Base-by-base conservation (phyloP, 1,140 invertebrate genomes). In the Scylla paramamosain region DNA sequence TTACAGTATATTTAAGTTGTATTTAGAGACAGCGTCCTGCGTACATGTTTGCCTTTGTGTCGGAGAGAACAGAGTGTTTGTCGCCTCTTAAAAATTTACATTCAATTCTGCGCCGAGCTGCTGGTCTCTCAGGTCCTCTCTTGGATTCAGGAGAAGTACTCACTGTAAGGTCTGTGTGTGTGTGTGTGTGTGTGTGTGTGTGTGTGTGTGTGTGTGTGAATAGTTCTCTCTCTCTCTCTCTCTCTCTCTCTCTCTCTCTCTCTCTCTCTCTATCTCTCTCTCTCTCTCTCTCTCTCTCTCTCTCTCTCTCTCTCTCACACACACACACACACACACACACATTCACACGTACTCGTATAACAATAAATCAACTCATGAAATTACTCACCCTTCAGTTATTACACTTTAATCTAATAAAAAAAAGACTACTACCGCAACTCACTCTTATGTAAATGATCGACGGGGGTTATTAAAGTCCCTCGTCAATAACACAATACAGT, bases 1-100 rank as follows among this genome's bases (percentile, higher is more conserved):
- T 77, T 77, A 77, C 67, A n/a, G 67, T 77, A 25, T 77, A 20
- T 59, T 12, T 12, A 59, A 59, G 52, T 59, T 59, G 52, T 59
- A 77, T 77, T 77, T 77, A 77, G 67, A 6, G 25, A 25, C 7
- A 25, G n/a, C 67, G 67, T 77, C 67, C 67, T n/a, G 25, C 20
- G 67, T 77, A 77, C 67, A 77, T 77, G 67, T 77, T 77, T 77
- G 67, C 67, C 67, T 77, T 6, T 77, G 67, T 77, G 67, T n/a
- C 67, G 67, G 67, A n/a, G 67, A 25, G 67, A 59, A 59, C 67
- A 25, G 67, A 77, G 67, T 77, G 67, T 77, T 77, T 77, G 67
- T n/a, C 25, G 67, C 67, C 67, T 77, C 67, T 77, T 77, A 77
- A 77, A 77, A 77, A 77, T 77, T 77, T 77, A 77, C 67, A 77